A percentile compares a stretch with the other conserved stretches of the same genome.
Conservation (phyloP, 30 jellyfish, hydroid and myxozoan species). For the Cassiopea andromeda region DNA sequence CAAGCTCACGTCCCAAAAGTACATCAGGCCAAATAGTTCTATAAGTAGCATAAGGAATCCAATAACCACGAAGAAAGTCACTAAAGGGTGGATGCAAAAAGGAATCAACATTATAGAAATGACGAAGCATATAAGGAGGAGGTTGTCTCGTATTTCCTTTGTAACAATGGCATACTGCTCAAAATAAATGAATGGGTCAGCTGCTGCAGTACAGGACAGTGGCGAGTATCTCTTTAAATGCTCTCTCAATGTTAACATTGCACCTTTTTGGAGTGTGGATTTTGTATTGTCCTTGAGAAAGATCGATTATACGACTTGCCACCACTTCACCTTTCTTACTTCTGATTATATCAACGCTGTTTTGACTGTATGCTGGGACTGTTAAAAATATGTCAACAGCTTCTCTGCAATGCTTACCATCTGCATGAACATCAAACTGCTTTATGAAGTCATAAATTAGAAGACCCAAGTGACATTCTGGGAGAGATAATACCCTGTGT, state of each 20-base stretch:
- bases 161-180: conserved; percentile 87
- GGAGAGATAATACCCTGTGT: conserved; percentile 59
- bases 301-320: conserved; percentile 83
- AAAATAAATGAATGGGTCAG: conserved; percentile 75
- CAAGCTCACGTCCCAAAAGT: conserved; percentile 86
- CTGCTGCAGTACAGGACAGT: conserved; percentile 26
- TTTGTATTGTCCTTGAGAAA: conserved; percentile 66
- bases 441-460: conserved; percentile 31
- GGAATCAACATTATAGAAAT: conserved; percentile 79
- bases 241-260: conserved; percentile 80
- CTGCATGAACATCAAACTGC: conserved; percentile 3
- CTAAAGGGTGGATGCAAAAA: conserved; percentile 82
- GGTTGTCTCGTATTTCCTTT: conserved; percentile 69
- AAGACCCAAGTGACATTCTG: conserved; percentile 59
- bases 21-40: conserved; percentile 89
- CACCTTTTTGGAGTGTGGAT: conserved; percentile 72
- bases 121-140: conserved; percentile 63
- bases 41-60: conserved; percentile 75
- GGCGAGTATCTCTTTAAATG: conserved; percentile 34
- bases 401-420: conserved; percentile 18
- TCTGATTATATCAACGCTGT: conserved; percentile 59
- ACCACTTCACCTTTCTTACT: conserved; percentile 27
- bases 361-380: conserved; percentile 46
- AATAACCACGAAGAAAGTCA: conserved; percentile 58
- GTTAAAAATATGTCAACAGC: conserved; percentile 20